phyloP scores from a whole-genome alignment of 2,888 invertebrate genomes.

The Aromia moschata region DNA sequence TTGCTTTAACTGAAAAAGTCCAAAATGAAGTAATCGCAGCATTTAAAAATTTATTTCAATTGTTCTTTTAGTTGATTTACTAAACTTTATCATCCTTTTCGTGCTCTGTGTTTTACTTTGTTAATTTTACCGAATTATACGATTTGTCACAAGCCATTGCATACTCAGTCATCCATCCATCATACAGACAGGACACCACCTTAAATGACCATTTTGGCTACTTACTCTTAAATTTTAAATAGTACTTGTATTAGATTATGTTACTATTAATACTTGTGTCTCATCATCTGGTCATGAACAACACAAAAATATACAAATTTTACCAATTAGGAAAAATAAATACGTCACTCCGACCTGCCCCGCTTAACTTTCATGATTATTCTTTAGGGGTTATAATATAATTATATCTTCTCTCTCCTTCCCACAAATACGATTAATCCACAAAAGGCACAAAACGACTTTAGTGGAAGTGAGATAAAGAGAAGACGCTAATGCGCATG shows the following conservation, averaged over 20 bases:
- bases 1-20: too few species aligned
- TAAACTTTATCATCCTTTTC: too few species aligned
- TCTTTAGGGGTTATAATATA: not conserved
- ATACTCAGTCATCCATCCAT: not conserved
- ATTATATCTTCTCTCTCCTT: not conserved
- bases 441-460: too few species aligned
- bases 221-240: not conserved
- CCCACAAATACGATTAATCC: not conserved
- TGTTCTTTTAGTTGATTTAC: too few species aligned
- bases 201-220: not conserved
- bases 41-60: too few species aligned
- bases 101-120: too few species aligned
- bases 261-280: not conserved
- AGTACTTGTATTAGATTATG: not conserved
- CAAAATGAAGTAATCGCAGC: too few species aligned
- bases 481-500: not conserved
- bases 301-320: not conserved
- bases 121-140: too few species aligned
- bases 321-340: conserved; percentile 1
- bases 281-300: not conserved
- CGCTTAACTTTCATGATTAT: not conserved
- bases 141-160: not conserved
- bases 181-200: not conserved
- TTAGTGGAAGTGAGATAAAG: not conserved
- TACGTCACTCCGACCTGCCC: not conserved